A percentile compares a stretch with the other conserved stretches of the same genome.
phyloP scores from a whole-genome alignment of 1,140 invertebrate genomes.

The Drosophila rufa region DNA sequence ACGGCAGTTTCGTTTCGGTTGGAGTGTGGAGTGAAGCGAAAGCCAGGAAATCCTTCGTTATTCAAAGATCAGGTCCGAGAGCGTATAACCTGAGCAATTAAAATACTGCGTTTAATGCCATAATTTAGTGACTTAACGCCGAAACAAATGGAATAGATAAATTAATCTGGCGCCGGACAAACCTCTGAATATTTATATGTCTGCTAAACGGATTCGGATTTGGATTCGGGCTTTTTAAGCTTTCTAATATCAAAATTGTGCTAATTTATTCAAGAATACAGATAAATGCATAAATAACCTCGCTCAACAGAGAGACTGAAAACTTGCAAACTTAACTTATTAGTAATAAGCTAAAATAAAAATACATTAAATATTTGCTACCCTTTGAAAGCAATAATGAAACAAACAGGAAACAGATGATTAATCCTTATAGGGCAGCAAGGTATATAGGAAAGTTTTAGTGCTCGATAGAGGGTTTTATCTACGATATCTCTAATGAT shows the following conservation, averaged over 20 bases:
- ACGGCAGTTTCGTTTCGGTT: slow-evolving; percentile 47
- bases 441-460: slow-evolving; percentile 4
- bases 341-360: slow-evolving; percentile 5
- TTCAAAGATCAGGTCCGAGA: slow-evolving; percentile 18
- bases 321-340: slow-evolving; percentile 7
- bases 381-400: not conserved
- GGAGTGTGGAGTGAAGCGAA: slow-evolving; percentile 4
- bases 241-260: slow-evolving; percentile 36
- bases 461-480: not conserved
- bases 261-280: slow-evolving; percentile 46
- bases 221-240: slow-evolving; percentile 12
- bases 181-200: slow-evolving; percentile 52
- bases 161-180: slow-evolving; percentile 38
- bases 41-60: slow-evolving; percentile 23
- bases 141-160: slow-evolving; percentile 41
- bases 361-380: not conserved
- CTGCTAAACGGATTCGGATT: slow-evolving; percentile 41
- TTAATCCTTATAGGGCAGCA: not conserved
- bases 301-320: not conserved
- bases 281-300: slow-evolving; percentile 39
- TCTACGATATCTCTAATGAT: slow-evolving; percentile 20
- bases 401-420: not conserved
- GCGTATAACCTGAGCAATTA: slow-evolving; percentile 34
- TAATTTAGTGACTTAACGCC: slow-evolving; percentile 30
- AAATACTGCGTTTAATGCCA: slow-evolving; percentile 36